These are phyloP conservation scores for Callimorpha dominula DNA, from an alignment of 2,888 invertebrate species.

Conservation along the genomic window DNA sequence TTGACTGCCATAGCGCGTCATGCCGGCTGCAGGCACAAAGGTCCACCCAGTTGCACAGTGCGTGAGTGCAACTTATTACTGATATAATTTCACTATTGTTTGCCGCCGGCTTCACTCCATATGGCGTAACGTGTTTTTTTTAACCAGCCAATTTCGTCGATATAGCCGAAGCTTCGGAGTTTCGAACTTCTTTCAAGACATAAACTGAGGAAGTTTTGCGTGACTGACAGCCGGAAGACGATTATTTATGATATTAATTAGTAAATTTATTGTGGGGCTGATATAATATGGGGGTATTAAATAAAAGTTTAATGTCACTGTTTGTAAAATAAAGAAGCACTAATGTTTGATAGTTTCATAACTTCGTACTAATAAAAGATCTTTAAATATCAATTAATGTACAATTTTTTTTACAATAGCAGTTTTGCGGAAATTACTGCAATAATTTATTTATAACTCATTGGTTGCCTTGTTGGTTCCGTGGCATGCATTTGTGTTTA, in stretches of 20 bases:
- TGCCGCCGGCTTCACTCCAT: constrained; percentile 80
- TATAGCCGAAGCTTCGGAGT: constrained; percentile 52
- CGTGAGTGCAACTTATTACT: constrained; percentile 84
- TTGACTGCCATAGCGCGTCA: constrained; percentile 32
- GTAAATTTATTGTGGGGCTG: constrained; percentile 52
- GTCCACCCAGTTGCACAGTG: constrained; percentile 77
- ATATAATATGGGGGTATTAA: constrained; percentile 38
- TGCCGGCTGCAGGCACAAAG: constrained; percentile 54
- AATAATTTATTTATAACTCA: not conserved
- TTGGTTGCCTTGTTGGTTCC: not conserved
- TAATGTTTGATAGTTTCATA: not conserved
- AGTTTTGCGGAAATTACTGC: not conserved
- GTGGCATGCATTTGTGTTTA: not conserved
- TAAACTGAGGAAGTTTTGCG: constrained; percentile 72
- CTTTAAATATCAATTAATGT: not conserved
- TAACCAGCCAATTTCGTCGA: constrained; percentile 76
- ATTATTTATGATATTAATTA: constrained; percentile 72
- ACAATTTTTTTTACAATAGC: not conserved
- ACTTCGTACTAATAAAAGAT: not conserved
- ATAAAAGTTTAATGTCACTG: constrained; percentile 43
- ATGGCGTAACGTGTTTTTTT: constrained; percentile 83
- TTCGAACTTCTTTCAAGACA: constrained; percentile 61
- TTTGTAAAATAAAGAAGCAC: constrained; percentile 6
- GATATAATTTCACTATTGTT: constrained; percentile 85
- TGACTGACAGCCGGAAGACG: constrained; percentile 74